Evolutionary conservation across 2,888 invertebrate species (phyloP).

Genomic region (Heliothis peltigera): DNA sequence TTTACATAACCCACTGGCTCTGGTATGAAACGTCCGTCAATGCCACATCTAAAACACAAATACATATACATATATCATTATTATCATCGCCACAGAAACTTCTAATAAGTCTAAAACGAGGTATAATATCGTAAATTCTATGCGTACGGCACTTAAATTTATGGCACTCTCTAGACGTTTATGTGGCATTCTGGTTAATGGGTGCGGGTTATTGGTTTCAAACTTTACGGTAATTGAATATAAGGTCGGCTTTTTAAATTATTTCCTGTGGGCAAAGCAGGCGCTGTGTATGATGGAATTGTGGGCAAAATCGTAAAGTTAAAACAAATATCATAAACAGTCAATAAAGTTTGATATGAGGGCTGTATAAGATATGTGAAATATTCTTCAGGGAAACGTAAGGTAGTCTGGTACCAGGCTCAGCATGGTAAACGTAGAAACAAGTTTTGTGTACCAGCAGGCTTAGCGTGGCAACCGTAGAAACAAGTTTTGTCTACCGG

Average conservation of each 20-base stretch:
- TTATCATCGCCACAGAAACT: conserved; percentile 24
- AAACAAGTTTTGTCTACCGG: too few species aligned
- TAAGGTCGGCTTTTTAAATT: conserved; percentile 43
- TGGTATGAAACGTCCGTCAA: conserved; percentile 31
- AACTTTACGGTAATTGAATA: conserved; percentile 57
- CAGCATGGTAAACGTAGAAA: too few species aligned
- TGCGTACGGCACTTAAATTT: conserved; percentile 64
- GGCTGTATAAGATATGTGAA: neutral
- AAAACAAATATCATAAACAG: conserved; percentile 28
- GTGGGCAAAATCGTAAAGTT: conserved; percentile 24
- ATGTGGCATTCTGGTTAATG: conserved; percentile 55
- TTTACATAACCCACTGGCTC: conserved; percentile 25
- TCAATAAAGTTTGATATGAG: conserved; percentile 7
- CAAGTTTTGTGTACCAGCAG: too few species aligned
- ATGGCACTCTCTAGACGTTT: conserved; percentile 56
- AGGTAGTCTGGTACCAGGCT: neutral
- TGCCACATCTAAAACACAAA: conserved; percentile 32
- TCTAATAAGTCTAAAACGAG: conserved; percentile 49
- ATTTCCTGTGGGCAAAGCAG: conserved; percentile 6
- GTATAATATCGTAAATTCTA: conserved; percentile 62
- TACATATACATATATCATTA: too few species aligned
- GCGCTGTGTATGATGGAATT: neutral
- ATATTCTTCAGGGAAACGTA: neutral
- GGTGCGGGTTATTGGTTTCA: conserved; percentile 56
- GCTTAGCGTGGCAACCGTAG: too few species aligned